phyloP scores from a whole-genome alignment of 2,888 invertebrate species.

The Coenonympha glycerion region DNA sequence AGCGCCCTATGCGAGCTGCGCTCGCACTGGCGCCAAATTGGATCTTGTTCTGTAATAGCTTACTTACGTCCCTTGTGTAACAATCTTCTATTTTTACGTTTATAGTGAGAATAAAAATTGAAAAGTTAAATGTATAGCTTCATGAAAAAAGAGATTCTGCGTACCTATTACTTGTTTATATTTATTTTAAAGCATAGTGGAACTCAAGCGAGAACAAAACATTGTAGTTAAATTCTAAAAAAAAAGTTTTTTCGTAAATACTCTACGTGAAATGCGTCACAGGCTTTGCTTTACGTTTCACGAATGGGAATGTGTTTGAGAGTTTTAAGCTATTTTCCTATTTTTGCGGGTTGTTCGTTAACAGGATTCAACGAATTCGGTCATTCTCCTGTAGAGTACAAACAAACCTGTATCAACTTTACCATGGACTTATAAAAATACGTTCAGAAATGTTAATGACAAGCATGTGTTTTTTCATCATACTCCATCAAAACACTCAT shows the following conservation, averaged over 20 bases:
- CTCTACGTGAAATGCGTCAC: conserved; percentile 32
- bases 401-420: neutral
- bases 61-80: no score
- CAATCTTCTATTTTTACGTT: no score
- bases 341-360: conserved; percentile 24
- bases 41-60: no score
- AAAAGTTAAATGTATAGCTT: conserved; percentile 13
- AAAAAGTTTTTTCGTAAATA: conserved; percentile 30
- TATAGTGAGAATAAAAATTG: neutral
- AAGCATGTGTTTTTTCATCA: neutral
- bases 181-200: conserved; percentile 25
- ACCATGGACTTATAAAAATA: neutral
- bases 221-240: conserved; percentile 31
- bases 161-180: conserved; percentile 27
- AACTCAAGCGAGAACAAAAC: conserved; percentile 32
- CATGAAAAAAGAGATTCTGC: conserved; percentile 23
- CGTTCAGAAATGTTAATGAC: neutral
- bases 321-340: conserved; percentile 30
- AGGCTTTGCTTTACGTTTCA: conserved; percentile 27
- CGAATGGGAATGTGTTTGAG: conserved; percentile 30
- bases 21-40: no score
- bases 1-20: no score
- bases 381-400: conserved; percentile 8
- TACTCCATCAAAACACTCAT: no score
- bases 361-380: conserved; percentile 19